Percentiles rank a stretch among this genome's conserved stretches.
These are phyloP conservation scores for Sapajus apella DNA, from an alignment of 2,113 vertebrate species.

Conservation along the genomic window DNA sequence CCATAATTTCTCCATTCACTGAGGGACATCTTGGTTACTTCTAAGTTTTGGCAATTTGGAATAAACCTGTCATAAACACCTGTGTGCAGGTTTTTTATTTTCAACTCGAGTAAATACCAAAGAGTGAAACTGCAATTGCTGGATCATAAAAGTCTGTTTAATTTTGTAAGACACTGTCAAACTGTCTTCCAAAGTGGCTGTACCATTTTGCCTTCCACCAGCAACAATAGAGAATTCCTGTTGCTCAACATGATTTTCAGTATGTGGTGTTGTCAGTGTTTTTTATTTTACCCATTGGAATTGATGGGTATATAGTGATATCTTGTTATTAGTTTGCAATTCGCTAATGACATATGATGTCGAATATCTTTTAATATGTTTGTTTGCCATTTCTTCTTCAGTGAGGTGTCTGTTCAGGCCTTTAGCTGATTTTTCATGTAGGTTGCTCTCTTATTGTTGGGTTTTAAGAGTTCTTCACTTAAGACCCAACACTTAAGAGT, in stretches of 20 bases:
- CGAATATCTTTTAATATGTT: neutral
- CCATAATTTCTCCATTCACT: neutral
- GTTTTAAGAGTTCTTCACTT: neutral
- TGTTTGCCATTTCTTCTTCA: neutral
- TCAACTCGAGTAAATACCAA: neutral
- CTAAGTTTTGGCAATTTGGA: neutral
- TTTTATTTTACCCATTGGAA: neutral
- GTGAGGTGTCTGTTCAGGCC: neutral
- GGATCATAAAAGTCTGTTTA: neutral
- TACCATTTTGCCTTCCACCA: neutral
- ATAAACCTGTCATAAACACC: neutral
- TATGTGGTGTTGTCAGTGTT: no score
- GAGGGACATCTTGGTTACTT: neutral
- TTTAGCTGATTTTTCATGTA: neutral
- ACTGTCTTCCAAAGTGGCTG: neutral
- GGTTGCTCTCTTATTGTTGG: neutral
- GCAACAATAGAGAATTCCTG: neutral
- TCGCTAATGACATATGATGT: neutral
- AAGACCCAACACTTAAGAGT: no score
- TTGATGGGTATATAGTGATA: neutral
- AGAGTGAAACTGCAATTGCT: neutral
- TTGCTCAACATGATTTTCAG: neutral
- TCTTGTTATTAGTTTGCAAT: neutral
- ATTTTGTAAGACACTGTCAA: neutral
- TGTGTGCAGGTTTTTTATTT: neutral